Base-by-base conservation (phyloP, 2,113 vertebrate genomes). In the Albula glossodonta region DNA sequence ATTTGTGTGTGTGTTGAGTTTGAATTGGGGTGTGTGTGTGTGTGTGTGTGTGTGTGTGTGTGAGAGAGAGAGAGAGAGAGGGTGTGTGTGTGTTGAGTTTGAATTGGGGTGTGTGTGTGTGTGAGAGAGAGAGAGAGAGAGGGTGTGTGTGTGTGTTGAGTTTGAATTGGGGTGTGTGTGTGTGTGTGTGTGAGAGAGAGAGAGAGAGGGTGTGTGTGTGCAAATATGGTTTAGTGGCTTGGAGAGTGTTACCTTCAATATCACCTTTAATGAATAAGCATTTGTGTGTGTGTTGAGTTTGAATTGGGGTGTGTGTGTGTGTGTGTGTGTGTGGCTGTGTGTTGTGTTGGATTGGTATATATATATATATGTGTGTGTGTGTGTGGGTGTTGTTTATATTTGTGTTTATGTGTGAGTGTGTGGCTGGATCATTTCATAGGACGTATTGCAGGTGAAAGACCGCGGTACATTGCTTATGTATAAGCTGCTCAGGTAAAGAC, bases 41-140 rank as follows among this genome's bases (percentile, higher is more conserved):
- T 41, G 25, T 78, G 48, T 81, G 74, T 77, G 70, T 25, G 70
- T 7, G 22, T 25, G 70, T 25, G 70, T 25, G 70, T 77, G 70
- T 25, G n/a, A n/a, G n/a, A n/a, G n/a, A n/a, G n/a, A n/a, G n/a
- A n/a, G n/a, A n/a, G n/a, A n/a, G n/a, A n/a, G n/a, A n/a, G n/a
- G n/a, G 79, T 51, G 79, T 51, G 49, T 81, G 79, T 81, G 79
- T 81, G 79, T 50, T n/a, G n/a, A n/a, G n/a, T n/a, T n/a, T n/a
- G n/a, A n/a, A n/a, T n/a, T n/a, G n/a, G n/a, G n/a, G 79, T 51
- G 79, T 81, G 49, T 51, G 49, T 51, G 79, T 51, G 49, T 81
- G 49, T 81, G 49, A 51, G 9, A 2, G 74, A 31, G 25, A 5
- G 25, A 8, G 74, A 31, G 25, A 31, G 25, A 31, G 25, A 31